Conservation (phyloP, 2,797 vertebrate species). For the Poecilia picta region DNA sequence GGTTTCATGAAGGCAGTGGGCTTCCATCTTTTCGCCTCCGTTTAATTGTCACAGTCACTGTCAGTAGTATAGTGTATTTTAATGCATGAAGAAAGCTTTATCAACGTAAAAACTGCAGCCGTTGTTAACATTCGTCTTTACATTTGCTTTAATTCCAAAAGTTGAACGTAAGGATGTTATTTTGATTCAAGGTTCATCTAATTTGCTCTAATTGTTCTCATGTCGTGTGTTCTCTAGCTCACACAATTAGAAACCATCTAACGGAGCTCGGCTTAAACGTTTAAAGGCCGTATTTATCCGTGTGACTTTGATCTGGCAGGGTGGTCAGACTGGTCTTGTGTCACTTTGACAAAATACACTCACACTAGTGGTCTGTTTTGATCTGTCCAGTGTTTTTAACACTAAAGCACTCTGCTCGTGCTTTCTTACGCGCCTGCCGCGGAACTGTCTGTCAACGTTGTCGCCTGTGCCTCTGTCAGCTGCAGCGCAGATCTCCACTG, state of each 20-base stretch:
- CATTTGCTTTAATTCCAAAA: neutral
- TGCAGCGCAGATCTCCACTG: constrained; percentile 45
- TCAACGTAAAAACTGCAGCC: neutral
- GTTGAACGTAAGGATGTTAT: neutral
- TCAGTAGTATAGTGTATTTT: neutral
- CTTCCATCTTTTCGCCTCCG: neutral
- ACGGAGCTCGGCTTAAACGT: constrained; percentile 27
- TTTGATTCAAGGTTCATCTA: neutral
- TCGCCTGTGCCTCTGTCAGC: constrained; percentile 41
- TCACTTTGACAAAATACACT: constrained; percentile 25
- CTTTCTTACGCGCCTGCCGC: constrained; percentile 29
- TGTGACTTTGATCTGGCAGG: constrained; percentile 19
- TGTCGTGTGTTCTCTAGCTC: constrained; percentile 2
- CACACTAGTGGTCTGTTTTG: constrained; percentile 8
- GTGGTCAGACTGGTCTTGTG: constrained; percentile 23
- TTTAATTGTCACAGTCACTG: neutral
- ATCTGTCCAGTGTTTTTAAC: constrained; percentile 21
- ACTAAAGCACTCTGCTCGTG: constrained; percentile 28
- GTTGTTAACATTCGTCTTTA: neutral
- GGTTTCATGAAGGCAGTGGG: neutral
- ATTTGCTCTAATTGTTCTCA: neutral
- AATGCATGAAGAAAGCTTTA: neutral
- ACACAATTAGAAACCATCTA: constrained; percentile 4
- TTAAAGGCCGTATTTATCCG: constrained; percentile 27
- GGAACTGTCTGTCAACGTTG: constrained; percentile 34